Evolutionary conservation across 2,888 invertebrate species (phyloP).

Genomic region (Eurytoma californica): DNA sequence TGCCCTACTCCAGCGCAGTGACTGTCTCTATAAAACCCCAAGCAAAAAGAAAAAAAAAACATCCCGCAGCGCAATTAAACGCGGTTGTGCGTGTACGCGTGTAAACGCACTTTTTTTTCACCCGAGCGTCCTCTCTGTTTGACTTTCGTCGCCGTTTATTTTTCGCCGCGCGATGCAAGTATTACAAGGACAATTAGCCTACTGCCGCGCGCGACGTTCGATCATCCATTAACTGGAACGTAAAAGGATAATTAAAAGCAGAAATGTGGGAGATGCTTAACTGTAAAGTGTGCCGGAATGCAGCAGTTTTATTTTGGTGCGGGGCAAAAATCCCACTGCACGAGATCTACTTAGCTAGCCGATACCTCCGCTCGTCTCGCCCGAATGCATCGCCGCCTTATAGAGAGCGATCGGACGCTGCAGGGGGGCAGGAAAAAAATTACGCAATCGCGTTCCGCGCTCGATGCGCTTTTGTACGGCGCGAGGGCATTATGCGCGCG

Average conservation of each 20-base stretch:
- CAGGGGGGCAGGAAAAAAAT: too few relatives aligned
- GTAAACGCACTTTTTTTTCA: background rate
- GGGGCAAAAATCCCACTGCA: background rate
- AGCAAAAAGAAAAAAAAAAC: too few relatives aligned
- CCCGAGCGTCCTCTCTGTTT: background rate
- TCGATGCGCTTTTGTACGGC: too few relatives aligned
- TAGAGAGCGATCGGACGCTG: too few relatives aligned
- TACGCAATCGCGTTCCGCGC: too few relatives aligned
- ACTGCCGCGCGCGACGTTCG: background rate
- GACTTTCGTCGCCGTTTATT: background rate
- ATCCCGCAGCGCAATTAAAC: too few relatives aligned
- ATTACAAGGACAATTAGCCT: constrained; percentile 16
- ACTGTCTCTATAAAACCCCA: too few relatives aligned
- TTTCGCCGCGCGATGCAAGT: background rate
- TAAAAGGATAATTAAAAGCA: constrained; percentile 34
- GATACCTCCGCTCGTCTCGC: background rate
- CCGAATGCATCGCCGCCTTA: background rate
- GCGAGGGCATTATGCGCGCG: too few relatives aligned
- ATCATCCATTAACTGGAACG: constrained; percentile 35
- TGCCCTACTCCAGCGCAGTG: too few relatives aligned
- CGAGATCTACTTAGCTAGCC: background rate
- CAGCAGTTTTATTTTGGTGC: constrained; percentile 16
- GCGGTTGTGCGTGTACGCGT: background rate
- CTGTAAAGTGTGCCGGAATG: constrained; percentile 35
- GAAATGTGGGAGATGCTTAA: constrained; percentile 12